A percentile compares a stretch with the other conserved stretches of the same genome.
phyloP scores from a whole-genome alignment of 1,140 invertebrate species.

The Drosophila nigromelanica region DNA sequence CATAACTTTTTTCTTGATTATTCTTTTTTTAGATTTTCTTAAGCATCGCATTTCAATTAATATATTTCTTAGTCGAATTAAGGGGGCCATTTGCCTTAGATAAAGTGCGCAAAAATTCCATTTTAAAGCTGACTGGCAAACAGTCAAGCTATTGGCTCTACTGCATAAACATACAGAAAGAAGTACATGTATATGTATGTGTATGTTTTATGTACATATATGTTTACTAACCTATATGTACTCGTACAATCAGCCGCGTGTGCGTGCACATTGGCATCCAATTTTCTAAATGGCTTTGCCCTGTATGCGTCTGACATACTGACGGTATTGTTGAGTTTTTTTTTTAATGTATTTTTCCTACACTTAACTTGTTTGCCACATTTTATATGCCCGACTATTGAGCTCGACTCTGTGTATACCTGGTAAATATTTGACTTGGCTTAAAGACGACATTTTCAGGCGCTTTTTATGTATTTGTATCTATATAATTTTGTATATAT shows the following conservation, averaged over 20 bases:
- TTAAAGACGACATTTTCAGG: not conserved
- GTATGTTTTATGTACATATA: not conserved
- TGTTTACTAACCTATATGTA: not conserved
- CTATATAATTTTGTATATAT: no score
- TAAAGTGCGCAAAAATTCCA: constrained; percentile 40
- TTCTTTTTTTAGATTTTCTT: no score
- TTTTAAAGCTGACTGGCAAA: constrained; percentile 32
- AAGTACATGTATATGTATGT: constrained; percentile 7
- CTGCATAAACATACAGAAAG: constrained; percentile 18
- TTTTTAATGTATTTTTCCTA: constrained; percentile 36
- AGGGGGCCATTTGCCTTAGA: constrained; percentile 26
- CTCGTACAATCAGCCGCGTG: constrained; percentile 28
- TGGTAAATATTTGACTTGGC: constrained; percentile 9
- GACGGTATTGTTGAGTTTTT: not conserved
- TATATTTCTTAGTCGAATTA: no score
- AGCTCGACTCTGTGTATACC: constrained; percentile 18
- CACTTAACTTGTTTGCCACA: constrained; percentile 42
- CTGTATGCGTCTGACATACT: constrained; percentile 17
- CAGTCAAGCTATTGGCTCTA: constrained; percentile 30
- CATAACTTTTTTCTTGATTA: not conserved
- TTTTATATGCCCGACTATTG: not conserved
- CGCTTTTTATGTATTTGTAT: no score
- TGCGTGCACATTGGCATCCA: constrained; percentile 45
- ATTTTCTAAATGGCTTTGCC: constrained; percentile 65
- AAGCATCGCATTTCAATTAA: no score